These are phyloP conservation scores for Chionoecetes opilio DNA, from an alignment of 1,140 invertebrate genomes.

Conservation along the genomic window DNA sequence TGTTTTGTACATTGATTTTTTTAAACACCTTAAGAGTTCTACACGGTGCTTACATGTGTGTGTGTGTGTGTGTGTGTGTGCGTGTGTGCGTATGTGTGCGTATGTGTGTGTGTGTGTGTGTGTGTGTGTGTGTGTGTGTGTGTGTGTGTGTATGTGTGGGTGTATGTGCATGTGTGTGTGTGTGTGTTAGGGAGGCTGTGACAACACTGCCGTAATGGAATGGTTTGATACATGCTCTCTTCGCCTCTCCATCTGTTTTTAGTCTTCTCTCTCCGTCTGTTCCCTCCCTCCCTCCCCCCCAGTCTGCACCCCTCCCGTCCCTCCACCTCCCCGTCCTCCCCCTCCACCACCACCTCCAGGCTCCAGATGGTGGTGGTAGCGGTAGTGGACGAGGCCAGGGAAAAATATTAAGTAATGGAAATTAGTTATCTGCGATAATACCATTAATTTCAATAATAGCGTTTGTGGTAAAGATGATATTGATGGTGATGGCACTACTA, in stretches of 20 bases:
- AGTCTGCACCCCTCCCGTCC: too few species aligned
- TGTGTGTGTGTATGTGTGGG: neutral
- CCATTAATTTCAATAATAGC: neutral
- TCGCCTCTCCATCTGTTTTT: neutral
- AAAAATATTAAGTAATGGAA: neutral
- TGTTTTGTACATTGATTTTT: too few species aligned
- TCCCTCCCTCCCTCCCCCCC: neutral
- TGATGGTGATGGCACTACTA: neutral
- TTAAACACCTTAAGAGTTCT: too few species aligned
- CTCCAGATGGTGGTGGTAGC: too few species aligned
- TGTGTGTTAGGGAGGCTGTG: neutral
- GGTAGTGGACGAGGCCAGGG: neutral
- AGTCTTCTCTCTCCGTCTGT: neutral
- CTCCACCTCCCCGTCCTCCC: neutral
- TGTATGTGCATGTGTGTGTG: neutral
- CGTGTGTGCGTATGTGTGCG: too few species aligned
- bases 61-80: too few species aligned
- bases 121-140: slow-evolving; percentile 18
- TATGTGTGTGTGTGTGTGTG: neutral
- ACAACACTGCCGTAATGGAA: neutral
- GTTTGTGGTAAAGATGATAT: neutral
- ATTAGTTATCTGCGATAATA: neutral
- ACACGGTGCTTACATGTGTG: too few species aligned
- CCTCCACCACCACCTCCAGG: neutral
- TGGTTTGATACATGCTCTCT: neutral